Evolutionary conservation across 2,797 vertebrate species (phyloP).

Genomic region (Rhabdomys pumilio): DNA sequence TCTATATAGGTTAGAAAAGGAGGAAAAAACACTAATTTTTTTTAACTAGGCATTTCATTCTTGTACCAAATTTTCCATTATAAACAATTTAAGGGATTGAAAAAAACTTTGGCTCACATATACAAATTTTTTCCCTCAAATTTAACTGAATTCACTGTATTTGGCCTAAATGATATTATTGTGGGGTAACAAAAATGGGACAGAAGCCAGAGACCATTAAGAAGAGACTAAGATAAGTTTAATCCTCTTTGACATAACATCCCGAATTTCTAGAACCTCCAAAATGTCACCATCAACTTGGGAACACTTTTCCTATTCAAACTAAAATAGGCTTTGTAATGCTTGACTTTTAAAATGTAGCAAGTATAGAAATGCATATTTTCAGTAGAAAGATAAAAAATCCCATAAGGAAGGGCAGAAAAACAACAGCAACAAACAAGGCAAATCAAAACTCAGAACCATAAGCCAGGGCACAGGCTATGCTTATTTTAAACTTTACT

Average conservation of each 20-base stretch:
- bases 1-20: neutral
- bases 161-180: neutral
- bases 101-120: neutral
- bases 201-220: neutral
- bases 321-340: neutral
- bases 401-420: neutral
- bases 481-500: neutral
- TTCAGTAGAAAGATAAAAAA: conserved; percentile 9
- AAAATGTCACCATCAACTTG: neutral
- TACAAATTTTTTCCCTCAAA: neutral
- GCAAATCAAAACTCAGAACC: neutral
- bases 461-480: neutral
- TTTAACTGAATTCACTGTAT: neutral
- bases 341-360: conserved; percentile 25
- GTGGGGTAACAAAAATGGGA: neutral
- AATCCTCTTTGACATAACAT: neutral
- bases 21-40: no score
- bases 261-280: neutral
- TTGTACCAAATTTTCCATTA: neutral
- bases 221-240: no score
- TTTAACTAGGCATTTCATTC: neutral
- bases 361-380: neutral
- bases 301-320: neutral
- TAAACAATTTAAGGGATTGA: neutral
- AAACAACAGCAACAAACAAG: neutral